Evolutionary conservation across 2,113 vertebrate genomes (phyloP).

Genomic region (Diphyllodes magnificus): DNA sequence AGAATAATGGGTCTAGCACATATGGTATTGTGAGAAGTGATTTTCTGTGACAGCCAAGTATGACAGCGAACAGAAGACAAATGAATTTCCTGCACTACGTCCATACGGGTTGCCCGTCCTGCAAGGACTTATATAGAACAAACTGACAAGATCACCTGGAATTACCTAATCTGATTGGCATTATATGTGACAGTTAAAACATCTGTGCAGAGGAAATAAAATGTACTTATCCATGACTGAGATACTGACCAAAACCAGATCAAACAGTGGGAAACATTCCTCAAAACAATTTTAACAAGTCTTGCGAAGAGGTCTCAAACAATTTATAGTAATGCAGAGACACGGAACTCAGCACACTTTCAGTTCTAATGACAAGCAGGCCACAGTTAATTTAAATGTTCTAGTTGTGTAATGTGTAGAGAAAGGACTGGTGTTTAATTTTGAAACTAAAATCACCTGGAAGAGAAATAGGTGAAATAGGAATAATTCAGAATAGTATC

Average conservation of each 20-base stretch:
- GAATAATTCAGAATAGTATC: background rate
- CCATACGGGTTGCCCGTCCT: slow-evolving; percentile 2
- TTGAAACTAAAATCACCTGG: background rate
- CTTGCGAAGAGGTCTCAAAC: background rate
- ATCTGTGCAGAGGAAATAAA: slow-evolving; percentile 50
- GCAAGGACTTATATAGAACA: slow-evolving; percentile 26
- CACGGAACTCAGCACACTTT: background rate
- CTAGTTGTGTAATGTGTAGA: background rate
- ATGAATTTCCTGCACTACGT: slow-evolving; percentile 26
- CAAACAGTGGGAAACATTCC: background rate
- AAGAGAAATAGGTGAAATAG: background rate
- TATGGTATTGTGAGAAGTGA: slow-evolving; percentile 22
- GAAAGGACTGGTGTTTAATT: background rate
- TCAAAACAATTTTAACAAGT: background rate
- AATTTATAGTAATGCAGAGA: background rate
- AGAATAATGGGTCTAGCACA: slow-evolving; percentile 16
- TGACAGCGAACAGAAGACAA: slow-evolving; percentile 46
- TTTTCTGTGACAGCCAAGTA: slow-evolving; percentile 32
- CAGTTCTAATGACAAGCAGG: background rate
- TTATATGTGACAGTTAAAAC: slow-evolving; percentile 55
- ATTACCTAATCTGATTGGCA: slow-evolving; percentile 50
- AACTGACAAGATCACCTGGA: slow-evolving; percentile 52
- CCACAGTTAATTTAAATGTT: background rate
- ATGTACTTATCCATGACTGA: background rate
- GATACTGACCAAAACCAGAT: slow-evolving; percentile 37